Base-by-base conservation (phyloP, 2,888 invertebrate genomes). In the Drosophila putrida region DNA sequence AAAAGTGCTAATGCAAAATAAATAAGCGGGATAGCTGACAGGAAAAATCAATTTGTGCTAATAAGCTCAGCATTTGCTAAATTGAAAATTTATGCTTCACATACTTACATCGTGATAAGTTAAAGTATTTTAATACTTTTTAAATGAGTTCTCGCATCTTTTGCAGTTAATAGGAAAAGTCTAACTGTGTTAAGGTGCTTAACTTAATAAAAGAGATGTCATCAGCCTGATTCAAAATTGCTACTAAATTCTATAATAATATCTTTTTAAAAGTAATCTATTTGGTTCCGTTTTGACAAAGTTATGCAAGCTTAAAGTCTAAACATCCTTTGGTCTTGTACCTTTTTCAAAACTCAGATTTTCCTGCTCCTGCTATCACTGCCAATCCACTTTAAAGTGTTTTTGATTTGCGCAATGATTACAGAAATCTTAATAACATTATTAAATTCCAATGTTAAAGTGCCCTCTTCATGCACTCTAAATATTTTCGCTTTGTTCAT, bases 1-100 rank as follows among this genome's bases (percentile, higher is more conserved):
- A 85, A 85, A 85, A 85, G 89, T 84, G 84, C 85, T 87, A 85
- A 85, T 88, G 85, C 89, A 87, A 88, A 88, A 88, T 88, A 87
- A 85, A 85, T 88, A 85, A 84, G 78, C 58, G 49, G 62, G 33
- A 58, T 57, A 49, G 62, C 64, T 68, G 83, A 82, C 88, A 82
- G 86, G 77, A 64, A 79, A 86, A 84, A 83, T 86, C 88, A 86
- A 85, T 88, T 88, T 86, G 80, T 60, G 84, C 72, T 88, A 81
- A 83, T 86, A 86, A 83, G 78, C 78, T 62, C 38, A 60, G 68
- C 67, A 67, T 44, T 44, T 75, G 59, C 57, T 58, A 44, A 79
- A 53, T 63, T 44, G 51, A 41, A 71, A 76, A 64, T 69, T 55
- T 41, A 66, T 75, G 60, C 50, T 35, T 50, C 41, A 39, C 28